Base-by-base conservation (phyloP, 2,888 invertebrate genomes). In the Orthonychiurus folsomi region DNA sequence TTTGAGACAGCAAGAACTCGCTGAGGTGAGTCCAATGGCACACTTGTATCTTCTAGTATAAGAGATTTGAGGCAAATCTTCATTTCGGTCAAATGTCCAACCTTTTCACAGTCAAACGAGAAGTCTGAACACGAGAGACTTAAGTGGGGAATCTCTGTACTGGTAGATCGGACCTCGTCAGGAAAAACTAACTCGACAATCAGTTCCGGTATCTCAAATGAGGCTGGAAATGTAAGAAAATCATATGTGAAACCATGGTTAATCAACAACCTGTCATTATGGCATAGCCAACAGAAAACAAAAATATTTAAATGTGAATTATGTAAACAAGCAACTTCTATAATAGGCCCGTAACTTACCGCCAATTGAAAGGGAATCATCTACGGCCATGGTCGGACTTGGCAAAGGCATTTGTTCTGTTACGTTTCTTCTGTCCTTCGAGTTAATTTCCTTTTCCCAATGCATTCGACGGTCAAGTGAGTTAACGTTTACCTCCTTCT, bases 31-130 rank as follows among this genome's bases (percentile, higher is more conserved):
- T 86, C 86, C 23, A 84, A 82, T 1, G 86, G 84, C 74, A 88
- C 86, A 5, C 89, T 82, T 2, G 94, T 81, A 78, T 95, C 94
- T 77, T 94, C 93, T 88, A 95, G 90, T 2, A 88, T 81, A 24
- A 95, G 83, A 0, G 93, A 90, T 69, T 89, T 85, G 5, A 95
- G 79, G 0, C 65, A 66, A n/a, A 72, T 61, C 50, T 68, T 69
- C 66, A 70, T 68, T 60, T 71, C 70, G 28, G 69, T 73, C 20
- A 62, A 53, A 54, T 66, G 67, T 12, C 64, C 66, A 25, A 56
- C 54, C 26, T 69, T 69, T n/a, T 73, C 71, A 60, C 72, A 70
- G 23, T 65, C 63, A 54, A 71, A 67, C 1, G 65, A 60, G 1
- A 72, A 54, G 15, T 72, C 72, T 9, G 68, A 66, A 52, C 70